phyloP scores from a whole-genome alignment of 2,888 invertebrate genomes.

The Clanis bilineata region DNA sequence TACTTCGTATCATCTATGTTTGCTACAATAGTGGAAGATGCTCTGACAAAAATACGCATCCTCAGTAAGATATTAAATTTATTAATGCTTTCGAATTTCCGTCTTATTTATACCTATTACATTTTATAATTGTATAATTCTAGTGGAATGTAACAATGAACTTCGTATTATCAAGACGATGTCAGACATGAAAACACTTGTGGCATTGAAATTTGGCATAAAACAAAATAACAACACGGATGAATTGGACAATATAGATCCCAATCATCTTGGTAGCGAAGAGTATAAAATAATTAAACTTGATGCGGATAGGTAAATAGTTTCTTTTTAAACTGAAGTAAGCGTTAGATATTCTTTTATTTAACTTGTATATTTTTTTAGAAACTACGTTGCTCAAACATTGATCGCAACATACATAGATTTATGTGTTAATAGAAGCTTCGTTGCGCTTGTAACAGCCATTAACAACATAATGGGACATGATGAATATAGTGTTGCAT shows the following conservation, averaged over 20 bases:
- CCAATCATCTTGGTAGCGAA: background rate
- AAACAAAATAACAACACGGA: constrained; percentile 28
- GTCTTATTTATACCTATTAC: too few relatives aligned
- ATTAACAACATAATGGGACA: background rate
- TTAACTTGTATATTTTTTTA: constrained; percentile 29
- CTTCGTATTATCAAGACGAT: constrained; percentile 44
- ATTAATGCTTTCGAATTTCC: background rate
- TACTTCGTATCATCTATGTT: constrained; percentile 49
- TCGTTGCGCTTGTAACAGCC: constrained; percentile 26
- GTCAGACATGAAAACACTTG: constrained; percentile 40
- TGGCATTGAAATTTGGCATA: constrained; percentile 46
- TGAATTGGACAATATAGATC: background rate
- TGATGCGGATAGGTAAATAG: background rate
- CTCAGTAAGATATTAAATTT: constrained; percentile 40
- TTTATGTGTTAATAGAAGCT: constrained; percentile 37
- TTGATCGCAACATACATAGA: constrained; percentile 45
- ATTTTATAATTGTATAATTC: background rate
- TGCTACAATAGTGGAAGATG: constrained; percentile 55
- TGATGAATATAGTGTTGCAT: background rate
- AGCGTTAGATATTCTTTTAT: background rate
- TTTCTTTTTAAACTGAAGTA: background rate
- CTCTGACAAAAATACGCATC: constrained; percentile 47
- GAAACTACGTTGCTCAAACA: constrained; percentile 38
- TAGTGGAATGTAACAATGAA: constrained; percentile 54
- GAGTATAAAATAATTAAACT: background rate